A percentile compares a stretch with the other conserved stretches of the same genome.
These are phyloP conservation scores for Teleogryllus oceanicus DNA, from an alignment of 2,888 invertebrate species.

Conservation along the genomic window DNA sequence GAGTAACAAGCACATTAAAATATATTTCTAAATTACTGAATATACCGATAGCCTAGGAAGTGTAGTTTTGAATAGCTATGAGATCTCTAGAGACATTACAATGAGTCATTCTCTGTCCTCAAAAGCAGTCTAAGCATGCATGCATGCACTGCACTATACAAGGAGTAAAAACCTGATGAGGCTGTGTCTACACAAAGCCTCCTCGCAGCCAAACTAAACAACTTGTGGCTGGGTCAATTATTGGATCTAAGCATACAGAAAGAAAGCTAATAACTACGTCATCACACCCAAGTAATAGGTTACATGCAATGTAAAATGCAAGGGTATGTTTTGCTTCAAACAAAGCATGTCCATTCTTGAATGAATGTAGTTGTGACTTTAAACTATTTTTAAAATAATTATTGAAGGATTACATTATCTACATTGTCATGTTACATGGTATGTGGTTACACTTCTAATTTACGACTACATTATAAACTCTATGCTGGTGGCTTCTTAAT, in stretches of 20 bases:
- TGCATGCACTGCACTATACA: conserved; percentile 36
- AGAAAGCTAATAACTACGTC: conserved; percentile 35
- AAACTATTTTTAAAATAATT: conserved; percentile 35
- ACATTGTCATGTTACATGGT: conserved; percentile 30
- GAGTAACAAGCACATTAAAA: conserved; percentile 38
- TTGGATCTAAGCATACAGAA: conserved; percentile 35
- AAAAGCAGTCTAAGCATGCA: conserved; percentile 37
- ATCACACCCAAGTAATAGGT: conserved; percentile 36
- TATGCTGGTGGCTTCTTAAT: conserved; percentile 30
- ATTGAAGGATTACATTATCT: conserved; percentile 35
- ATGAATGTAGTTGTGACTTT: conserved; percentile 36
- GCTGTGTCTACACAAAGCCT: conserved; percentile 23
- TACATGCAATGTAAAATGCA: conserved; percentile 39
- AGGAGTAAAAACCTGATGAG: conserved; percentile 27
- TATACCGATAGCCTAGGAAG: conserved; percentile 38
- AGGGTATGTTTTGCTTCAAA: conserved; percentile 38
- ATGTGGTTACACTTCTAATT: conserved; percentile 33
- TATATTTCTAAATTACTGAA: conserved; percentile 38
- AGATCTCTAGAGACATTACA: conserved; percentile 37
- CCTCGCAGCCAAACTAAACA: conserved; percentile 36
- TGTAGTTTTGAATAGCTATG: conserved; percentile 37
- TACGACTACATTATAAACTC: conserved; percentile 33
- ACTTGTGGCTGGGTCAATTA: conserved; percentile 33
- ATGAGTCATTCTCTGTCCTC: conserved; percentile 34
- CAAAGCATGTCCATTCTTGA: conserved; percentile 40